phyloP scores from a whole-genome alignment of 2,797 vertebrate genomes.

The Florisuga fusca region DNA sequence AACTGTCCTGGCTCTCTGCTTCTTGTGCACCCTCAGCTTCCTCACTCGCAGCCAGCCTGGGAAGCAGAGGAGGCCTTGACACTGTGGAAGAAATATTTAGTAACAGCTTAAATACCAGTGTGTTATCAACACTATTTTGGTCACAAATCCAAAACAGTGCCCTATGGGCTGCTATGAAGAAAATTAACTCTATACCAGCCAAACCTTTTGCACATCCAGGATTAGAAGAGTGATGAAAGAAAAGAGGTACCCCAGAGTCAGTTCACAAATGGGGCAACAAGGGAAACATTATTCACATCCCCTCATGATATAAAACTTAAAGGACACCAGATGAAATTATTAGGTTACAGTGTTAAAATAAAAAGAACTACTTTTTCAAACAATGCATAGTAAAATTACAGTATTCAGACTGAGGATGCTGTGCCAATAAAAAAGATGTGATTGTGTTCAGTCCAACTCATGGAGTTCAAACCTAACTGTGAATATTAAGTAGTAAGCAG shows the following conservation, averaged over 20 bases:
- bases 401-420: not conserved
- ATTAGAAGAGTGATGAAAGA: not conserved
- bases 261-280: fast-evolving
- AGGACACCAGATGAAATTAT: not conserved
- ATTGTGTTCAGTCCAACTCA: not conserved
- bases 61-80: no score
- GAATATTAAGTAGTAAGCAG: not conserved
- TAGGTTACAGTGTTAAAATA: not conserved
- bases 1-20: no score
- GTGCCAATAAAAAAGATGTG: not conserved
- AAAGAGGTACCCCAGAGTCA: not conserved
- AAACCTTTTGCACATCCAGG: not conserved
- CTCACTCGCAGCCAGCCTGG: no score
- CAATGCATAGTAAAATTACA: not conserved
- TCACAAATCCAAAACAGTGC: no score
- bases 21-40: no score
- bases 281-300: not conserved
- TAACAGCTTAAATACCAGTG: no score
- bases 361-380: not conserved
- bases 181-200: not conserved
- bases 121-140: no score
- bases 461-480: not conserved
- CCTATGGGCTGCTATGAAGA: not conserved
- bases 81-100: no score
- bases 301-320: not conserved